phyloP scores from a whole-genome alignment of 2,888 invertebrate genomes.

The Ichneumon xanthorius region DNA sequence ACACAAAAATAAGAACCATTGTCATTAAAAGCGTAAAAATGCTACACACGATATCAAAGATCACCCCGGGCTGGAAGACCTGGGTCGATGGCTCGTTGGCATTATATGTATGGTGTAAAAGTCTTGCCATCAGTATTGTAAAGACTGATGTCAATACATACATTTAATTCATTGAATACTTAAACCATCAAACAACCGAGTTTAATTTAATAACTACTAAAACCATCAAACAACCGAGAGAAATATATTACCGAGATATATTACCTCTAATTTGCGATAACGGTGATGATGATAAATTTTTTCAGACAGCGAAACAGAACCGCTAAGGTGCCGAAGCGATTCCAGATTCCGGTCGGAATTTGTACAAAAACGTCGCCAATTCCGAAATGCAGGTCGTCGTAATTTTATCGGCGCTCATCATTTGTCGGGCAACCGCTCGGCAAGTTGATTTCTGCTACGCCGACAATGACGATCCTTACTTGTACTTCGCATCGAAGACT shows the following conservation, averaged over 20 bases:
- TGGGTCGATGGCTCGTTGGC: too few relatives aligned
- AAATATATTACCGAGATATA: not conserved
- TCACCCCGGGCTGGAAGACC: too few relatives aligned
- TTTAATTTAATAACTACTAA: too few relatives aligned
- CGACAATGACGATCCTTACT: conserved; percentile 88
- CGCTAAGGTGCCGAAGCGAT: not conserved
- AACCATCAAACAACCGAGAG: not conserved
- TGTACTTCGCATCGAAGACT: conserved; percentile 91
- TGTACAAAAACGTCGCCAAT: not conserved
- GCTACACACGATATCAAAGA: too few relatives aligned
- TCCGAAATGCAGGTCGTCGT: conserved; percentile 54
- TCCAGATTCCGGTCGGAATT: conserved; percentile 9
- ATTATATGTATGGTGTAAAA: too few relatives aligned
- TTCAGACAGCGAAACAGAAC: conserved; percentile 17
- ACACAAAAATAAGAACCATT: not conserved
- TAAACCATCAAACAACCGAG: too few relatives aligned
- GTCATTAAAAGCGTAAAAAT: not conserved
- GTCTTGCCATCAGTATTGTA: too few relatives aligned
- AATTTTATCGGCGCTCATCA: conserved; percentile 58
- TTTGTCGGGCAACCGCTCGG: conserved; percentile 70
- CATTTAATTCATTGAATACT: too few relatives aligned
- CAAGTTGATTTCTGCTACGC: conserved; percentile 87
- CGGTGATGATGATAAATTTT: too few relatives aligned
- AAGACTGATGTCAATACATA: too few relatives aligned
- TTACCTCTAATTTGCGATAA: not conserved